phyloP scores from a whole-genome alignment of 1,140 invertebrate genomes.

The Caenorhabditis tropicalis region DNA sequence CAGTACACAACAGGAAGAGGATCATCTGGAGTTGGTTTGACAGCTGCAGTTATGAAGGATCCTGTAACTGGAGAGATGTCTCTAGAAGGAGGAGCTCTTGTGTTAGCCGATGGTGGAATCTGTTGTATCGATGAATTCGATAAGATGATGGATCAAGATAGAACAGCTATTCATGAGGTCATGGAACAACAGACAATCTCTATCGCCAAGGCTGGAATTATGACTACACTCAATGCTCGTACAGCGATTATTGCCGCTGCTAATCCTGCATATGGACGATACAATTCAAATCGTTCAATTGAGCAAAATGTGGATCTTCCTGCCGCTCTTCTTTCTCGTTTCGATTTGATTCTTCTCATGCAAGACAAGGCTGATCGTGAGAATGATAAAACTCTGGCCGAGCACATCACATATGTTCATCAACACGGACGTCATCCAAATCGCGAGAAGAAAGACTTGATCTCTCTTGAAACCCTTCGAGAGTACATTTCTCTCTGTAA shows the following conservation, averaged over 20 bases:
- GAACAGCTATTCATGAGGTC: constrained; percentile 94
- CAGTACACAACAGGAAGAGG: constrained; percentile 97
- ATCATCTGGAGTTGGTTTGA: constrained; percentile 84
- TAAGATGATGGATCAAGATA: constrained; percentile 95
- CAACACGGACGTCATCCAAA: constrained; percentile 84
- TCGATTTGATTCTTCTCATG: constrained; percentile 92
- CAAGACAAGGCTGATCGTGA: constrained; percentile 91
- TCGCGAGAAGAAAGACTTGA: constrained; percentile 75
- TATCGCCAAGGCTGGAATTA: constrained; percentile 98
- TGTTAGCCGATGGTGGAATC: constrained; percentile 93
- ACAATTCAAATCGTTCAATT: constrained; percentile 91
- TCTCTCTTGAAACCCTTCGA: constrained; percentile 88
- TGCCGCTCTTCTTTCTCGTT: constrained; percentile 94
- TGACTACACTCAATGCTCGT: constrained; percentile 94
- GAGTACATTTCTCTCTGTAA: constrained; percentile 89
- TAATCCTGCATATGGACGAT: constrained; percentile 96
- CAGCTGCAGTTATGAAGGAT: constrained; percentile 97
- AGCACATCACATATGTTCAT: constrained; percentile 98
- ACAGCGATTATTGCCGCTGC: constrained; percentile 97
- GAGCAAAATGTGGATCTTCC: constrained; percentile 98
- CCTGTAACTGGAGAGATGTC: constrained; percentile 95
- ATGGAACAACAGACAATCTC: constrained; percentile 99
- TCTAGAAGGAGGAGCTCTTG: constrained; percentile 95
- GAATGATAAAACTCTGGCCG: constrained; percentile 90
- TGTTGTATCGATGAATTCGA: constrained; percentile 99